A percentile compares a stretch with the other conserved stretches of the same genome.
Evolutionary conservation across 2,797 vertebrate genomes (phyloP).

Genomic region (Danio tinwini): DNA sequence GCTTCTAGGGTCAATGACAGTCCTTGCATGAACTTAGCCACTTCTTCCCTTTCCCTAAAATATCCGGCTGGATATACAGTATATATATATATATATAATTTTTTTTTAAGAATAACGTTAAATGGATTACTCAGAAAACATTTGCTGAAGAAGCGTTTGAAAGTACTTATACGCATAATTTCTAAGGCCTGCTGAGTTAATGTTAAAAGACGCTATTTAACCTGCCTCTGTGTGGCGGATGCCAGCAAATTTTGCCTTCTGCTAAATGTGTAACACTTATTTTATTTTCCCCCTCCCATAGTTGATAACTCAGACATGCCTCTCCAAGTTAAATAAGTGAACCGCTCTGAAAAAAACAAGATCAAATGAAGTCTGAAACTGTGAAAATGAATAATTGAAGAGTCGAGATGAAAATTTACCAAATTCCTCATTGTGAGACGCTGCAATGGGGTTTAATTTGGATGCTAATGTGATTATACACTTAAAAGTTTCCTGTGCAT

Average conservation of each 20-base stretch:
- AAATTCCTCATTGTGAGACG: slow-evolving; percentile 36
- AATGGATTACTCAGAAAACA: slow-evolving; percentile 22
- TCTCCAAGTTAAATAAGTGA: slow-evolving; percentile 22
- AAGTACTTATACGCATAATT: slow-evolving; percentile 16
- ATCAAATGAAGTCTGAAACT: slow-evolving; percentile 41
- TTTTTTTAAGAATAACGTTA: not conserved
- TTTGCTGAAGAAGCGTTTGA: slow-evolving; percentile 30
- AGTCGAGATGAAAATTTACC: slow-evolving; percentile 9
- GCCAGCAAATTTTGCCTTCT: not conserved
- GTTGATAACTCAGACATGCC: not conserved
- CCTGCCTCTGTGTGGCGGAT: slow-evolving; percentile 6
- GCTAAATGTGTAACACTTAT: not conserved
- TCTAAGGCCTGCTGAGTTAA: slow-evolving; percentile 27
- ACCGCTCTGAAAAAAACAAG: slow-evolving; percentile 35
- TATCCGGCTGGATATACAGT: not conserved
- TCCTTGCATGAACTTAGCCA: slow-evolving; percentile 12
- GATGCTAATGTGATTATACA: slow-evolving; percentile 60
- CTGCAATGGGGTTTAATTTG: slow-evolving; percentile 54
- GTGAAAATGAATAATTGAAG: slow-evolving; percentile 42
- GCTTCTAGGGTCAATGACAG: slow-evolving; percentile 7
- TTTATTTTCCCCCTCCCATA: not conserved
- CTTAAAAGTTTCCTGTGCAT: slow-evolving; percentile 49
- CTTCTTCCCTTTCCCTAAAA: not conserved
- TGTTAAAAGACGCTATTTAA: slow-evolving; percentile 35
- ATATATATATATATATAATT: not conserved